These are phyloP conservation scores for Spinus pinus DNA, from an alignment of 2,797 vertebrate genomes.

Conservation along the genomic window DNA sequence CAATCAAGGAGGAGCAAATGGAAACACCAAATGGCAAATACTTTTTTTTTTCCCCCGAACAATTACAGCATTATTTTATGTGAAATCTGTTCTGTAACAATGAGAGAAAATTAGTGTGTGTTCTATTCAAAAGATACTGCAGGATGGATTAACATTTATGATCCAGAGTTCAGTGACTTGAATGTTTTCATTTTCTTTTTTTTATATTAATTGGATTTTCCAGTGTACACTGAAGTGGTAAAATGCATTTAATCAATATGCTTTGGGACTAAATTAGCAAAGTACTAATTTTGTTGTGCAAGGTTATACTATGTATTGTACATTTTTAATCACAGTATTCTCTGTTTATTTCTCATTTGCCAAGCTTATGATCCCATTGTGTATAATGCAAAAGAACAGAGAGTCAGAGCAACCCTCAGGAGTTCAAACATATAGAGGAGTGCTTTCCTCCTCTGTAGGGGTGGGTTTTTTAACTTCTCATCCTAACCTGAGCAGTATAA, in stretches of 20 bases:
- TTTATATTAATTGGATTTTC: conserved; percentile 72
- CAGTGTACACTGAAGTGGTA: conserved; percentile 63
- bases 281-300: conserved; percentile 67
- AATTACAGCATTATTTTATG: conserved; percentile 59
- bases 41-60: conserved; percentile 14
- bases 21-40: conserved; percentile 58
- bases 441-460: not conserved
- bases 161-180: conserved; percentile 63
- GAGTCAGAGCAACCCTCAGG: conserved; percentile 13
- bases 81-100: conserved; percentile 71
- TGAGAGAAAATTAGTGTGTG: conserved; percentile 57
- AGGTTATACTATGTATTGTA: conserved; percentile 65
- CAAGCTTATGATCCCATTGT: conserved; percentile 55
- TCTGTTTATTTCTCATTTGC: conserved; percentile 63
- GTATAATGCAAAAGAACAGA: conserved; percentile 55
- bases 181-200: conserved; percentile 65
- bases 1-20: conserved; percentile 22
- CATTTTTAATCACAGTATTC: conserved; percentile 67
- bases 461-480: conserved; percentile 36
- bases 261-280: conserved; percentile 71
- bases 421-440: conserved; percentile 40
- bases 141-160: conserved; percentile 67
- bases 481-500: conserved; percentile 6
- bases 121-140: conserved; percentile 53
- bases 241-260: conserved; percentile 73